Evolutionary conservation across 2,888 invertebrate genomes (phyloP), one percentile per base, ranked within the genome.

Genomic region (Eristalis pertinax): DNA sequence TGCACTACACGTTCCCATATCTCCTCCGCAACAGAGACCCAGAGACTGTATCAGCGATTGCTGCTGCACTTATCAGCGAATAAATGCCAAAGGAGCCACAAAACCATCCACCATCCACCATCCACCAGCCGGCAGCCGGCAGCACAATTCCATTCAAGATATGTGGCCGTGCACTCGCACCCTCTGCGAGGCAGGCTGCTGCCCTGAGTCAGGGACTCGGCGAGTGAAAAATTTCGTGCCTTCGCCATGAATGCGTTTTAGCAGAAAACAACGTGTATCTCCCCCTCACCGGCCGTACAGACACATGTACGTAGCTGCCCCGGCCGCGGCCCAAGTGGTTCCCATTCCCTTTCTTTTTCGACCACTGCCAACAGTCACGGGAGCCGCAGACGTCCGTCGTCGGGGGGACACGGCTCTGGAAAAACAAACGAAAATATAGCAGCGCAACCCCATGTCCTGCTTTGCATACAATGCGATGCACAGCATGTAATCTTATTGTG

Each of bases 391-490:
- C 67, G 50, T n/a, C 50, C 50, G 50, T 43, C 43, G 69, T 62
- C 70, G 22, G 50, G 63, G 63, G 64, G 43, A 67, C 67, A 82
- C 70, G 85, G 60, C 58, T 76, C 62, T 79, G 58, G 83, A 83
- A 85, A 83, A 82, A 79, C 84, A 83, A 82, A 83, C 84, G 79
- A 88, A 84, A 89, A 87, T 87, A 87, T 81, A 88, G 84, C 88
- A 88, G 80, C 80, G 13, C 88, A 88, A 81, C 84, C 80, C 84
- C 88, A 81, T 90, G 90, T 90, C 89, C 89, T 90, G 89, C 80
- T 93, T 93, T 93, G 93, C 93, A 93, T 93, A 93, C 93, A 93
- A 93, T 93, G 91, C 91, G 92, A 92, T 92, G 91, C 92, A 91
- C 93, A 92, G 92, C 92, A 92, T 92, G 93, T 93, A 92, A 93